Evolutionary conservation across 2,797 vertebrate species (phyloP).

Genomic region (Chloroceryle inda): DNA sequence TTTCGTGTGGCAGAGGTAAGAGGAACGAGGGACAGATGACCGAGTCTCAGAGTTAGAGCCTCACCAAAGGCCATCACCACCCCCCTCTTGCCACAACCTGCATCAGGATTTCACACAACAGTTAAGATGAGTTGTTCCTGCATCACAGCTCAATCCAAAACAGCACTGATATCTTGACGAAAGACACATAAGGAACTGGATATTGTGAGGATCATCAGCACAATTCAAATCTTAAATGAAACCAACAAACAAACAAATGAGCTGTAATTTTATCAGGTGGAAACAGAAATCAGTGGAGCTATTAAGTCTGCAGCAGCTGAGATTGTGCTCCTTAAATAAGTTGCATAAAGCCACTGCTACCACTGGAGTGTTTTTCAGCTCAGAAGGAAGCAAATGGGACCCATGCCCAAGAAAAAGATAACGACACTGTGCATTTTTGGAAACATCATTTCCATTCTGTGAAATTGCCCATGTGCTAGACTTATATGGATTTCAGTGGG

Average conservation of each 20-base stretch:
- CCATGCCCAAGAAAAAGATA: constrained; percentile 30
- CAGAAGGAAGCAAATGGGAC: constrained; percentile 22
- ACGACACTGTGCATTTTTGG: background rate
- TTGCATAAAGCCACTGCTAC: constrained; percentile 7
- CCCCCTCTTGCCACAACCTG: background rate
- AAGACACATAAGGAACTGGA: background rate
- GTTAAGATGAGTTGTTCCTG: background rate
- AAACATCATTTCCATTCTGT: constrained; percentile 36
- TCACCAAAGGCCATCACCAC: background rate
- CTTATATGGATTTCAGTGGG: constrained; percentile 35
- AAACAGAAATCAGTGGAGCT: constrained; percentile 52
- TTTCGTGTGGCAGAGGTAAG: background rate
- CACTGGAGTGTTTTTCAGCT: constrained; percentile 23
- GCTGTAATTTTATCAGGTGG: constrained; percentile 54
- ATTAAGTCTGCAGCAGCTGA: constrained; percentile 24
- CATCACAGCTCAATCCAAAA: background rate
- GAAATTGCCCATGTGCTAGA: constrained; percentile 46
- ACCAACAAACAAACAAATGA: constrained; percentile 54
- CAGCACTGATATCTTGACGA: background rate
- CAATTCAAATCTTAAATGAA: constrained; percentile 58
- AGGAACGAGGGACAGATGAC: background rate
- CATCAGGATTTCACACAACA: background rate
- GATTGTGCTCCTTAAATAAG: constrained; percentile 10
- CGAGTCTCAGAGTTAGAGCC: background rate
- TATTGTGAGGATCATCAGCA: constrained; percentile 56